Evolutionary conservation across 1,140 invertebrate genomes (phyloP).

Genomic region (Heterodera carotae): DNA sequence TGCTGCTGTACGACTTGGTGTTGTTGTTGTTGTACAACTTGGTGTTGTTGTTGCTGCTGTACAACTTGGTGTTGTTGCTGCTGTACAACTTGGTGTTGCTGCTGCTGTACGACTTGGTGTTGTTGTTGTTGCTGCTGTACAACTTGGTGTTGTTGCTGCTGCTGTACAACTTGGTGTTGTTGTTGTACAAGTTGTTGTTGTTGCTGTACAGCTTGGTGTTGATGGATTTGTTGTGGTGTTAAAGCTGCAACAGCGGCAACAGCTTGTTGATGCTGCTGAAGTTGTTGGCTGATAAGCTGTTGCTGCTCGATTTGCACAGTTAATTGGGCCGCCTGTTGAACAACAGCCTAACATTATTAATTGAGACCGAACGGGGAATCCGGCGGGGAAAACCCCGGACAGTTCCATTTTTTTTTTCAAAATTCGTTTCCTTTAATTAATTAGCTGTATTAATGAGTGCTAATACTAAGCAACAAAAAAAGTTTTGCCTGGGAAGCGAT

Average conservation of each 20-base stretch:
- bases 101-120: too few species aligned
- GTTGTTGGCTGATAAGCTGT: too few species aligned
- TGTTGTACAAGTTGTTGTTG: not conserved
- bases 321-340: conserved; percentile 32
- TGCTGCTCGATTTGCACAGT: conserved; percentile 43
- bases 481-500: conserved; percentile 31
- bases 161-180: conserved; percentile 7
- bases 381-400: too few species aligned
- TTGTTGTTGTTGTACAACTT: too few species aligned
- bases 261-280: conserved; percentile 42
- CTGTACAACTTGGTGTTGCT: not conserved
- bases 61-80: not conserved
- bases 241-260: too few species aligned
- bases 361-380: too few species aligned
- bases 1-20: too few species aligned
- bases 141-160: conserved; percentile 19
- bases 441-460: too few species aligned
- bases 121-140: not conserved
- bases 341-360: conserved; percentile 10
- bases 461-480: not conserved
- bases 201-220: conserved; percentile 8
- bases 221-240: conserved; percentile 12
- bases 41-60: not conserved
- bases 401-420: too few species aligned
- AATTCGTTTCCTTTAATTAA: too few species aligned